A percentile compares a stretch with the other conserved stretches of the same genome.
Conservation (phyloP, 2,113 vertebrate genomes). For the Nycticebus coucang region DNA sequence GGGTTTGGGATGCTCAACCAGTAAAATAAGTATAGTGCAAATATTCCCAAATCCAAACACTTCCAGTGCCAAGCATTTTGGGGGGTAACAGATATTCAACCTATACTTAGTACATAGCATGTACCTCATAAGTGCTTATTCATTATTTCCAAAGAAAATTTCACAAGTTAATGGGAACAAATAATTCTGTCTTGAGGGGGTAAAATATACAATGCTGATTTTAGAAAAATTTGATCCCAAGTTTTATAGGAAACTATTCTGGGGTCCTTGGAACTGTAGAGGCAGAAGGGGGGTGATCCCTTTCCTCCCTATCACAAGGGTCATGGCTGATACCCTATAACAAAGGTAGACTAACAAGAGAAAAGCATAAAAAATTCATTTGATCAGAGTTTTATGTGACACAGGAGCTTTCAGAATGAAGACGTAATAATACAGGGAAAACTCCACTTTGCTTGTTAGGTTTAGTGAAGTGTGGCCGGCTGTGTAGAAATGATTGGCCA, state of each 20-base stretch:
- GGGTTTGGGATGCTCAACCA: neutral
- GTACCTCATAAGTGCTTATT: neutral
- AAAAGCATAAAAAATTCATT: neutral
- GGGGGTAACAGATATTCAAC: neutral
- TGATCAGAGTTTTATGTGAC: neutral
- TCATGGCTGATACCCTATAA: neutral
- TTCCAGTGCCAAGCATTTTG: neutral
- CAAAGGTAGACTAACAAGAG: neutral
- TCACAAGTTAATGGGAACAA: neutral
- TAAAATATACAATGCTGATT: conserved; percentile 3
- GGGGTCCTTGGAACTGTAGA: neutral
- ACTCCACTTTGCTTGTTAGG: neutral
- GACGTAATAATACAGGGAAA: neutral
- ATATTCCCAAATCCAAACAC: neutral
- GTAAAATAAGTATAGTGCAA: neutral
- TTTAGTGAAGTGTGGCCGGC: neutral
- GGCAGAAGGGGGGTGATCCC: neutral
- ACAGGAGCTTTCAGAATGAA: neutral
- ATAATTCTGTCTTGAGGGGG: neutral
- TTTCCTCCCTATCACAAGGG: neutral
- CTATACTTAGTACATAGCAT: neutral
- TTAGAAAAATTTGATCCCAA: conserved; percentile 21
- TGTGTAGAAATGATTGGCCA: neutral
- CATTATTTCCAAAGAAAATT: conserved; percentile 34
- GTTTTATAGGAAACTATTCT: conserved; percentile 33